phyloP scores from a whole-genome alignment of 2,113 vertebrate genomes.

The Carassius auratus region DNA sequence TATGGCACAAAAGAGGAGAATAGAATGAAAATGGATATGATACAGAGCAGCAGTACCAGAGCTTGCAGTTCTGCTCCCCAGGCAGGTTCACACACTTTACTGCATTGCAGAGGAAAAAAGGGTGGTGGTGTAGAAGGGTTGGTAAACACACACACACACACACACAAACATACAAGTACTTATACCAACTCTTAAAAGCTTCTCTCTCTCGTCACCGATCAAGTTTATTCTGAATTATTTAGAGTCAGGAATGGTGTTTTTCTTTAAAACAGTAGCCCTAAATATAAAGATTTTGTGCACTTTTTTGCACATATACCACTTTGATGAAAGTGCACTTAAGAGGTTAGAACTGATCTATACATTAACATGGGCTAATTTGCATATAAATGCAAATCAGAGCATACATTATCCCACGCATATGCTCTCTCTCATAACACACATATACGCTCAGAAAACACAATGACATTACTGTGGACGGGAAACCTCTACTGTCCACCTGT shows the following conservation, averaged over 20 bases:
- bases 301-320: not conserved
- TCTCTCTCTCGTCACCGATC: constrained; percentile 21
- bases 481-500: constrained; percentile 15
- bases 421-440: not conserved
- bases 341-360: not conserved
- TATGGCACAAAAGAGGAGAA: constrained; percentile 20
- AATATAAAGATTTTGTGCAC: not conserved
- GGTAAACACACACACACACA: constrained; percentile 19
- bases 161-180: not conserved
- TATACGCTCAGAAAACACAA: no score
- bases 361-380: not conserved
- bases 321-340: not conserved
- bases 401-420: not conserved
- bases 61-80: constrained; percentile 50
- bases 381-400: constrained; percentile 19
- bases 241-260: constrained; percentile 35
- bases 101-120: constrained; percentile 62
- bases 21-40: constrained; percentile 12
- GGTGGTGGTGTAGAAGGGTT: constrained; percentile 2
- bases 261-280: constrained; percentile 12
- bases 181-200: not conserved
- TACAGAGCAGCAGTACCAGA: constrained; percentile 26
- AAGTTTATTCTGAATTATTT: constrained; percentile 58
- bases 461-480: constrained; percentile 24
- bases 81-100: constrained; percentile 56